These are phyloP conservation scores for Aix galericulata DNA, from an alignment of 2,113 vertebrate species.

Conservation along the genomic window DNA sequence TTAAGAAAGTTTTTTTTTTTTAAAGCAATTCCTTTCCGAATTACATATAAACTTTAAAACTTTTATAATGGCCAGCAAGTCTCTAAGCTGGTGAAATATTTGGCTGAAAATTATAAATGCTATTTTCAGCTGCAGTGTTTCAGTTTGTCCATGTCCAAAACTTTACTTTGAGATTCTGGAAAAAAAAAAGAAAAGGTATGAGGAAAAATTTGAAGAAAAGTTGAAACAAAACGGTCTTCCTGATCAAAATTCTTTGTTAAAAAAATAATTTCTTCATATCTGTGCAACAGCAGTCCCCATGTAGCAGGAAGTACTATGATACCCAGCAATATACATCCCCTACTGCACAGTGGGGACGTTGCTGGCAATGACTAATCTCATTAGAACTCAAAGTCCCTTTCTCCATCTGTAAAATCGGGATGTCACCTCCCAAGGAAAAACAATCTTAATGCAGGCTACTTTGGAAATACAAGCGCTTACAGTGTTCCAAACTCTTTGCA, in stretches of 20 bases:
- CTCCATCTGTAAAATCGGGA: constrained; percentile 1
- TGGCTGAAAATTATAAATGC: neutral
- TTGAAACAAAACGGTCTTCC: neutral
- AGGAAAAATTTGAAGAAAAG: neutral
- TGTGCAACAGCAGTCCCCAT: neutral
- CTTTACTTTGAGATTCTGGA: neutral
- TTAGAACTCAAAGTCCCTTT: constrained; percentile 23
- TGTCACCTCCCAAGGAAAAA: neutral
- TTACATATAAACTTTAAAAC: constrained; percentile 6
- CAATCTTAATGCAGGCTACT: constrained; percentile 1
- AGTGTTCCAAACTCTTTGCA: neutral
- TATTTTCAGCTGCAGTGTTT: constrained; percentile 1
- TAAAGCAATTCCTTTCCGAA: neutral
- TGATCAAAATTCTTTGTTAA: neutral
- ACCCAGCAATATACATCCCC: neutral
- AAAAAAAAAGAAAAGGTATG: neutral
- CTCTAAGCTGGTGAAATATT: neutral
- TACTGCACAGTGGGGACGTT: neutral
- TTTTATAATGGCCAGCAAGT: neutral
- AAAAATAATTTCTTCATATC: neutral
- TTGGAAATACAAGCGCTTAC: neutral
- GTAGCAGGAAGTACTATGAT: neutral
- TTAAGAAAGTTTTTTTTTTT: neutral
- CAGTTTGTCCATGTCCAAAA: neutral
- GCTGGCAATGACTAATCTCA: neutral